Base-by-base conservation (phyloP, 2,888 invertebrate genomes). In the Oxytorus armatus region DNA sequence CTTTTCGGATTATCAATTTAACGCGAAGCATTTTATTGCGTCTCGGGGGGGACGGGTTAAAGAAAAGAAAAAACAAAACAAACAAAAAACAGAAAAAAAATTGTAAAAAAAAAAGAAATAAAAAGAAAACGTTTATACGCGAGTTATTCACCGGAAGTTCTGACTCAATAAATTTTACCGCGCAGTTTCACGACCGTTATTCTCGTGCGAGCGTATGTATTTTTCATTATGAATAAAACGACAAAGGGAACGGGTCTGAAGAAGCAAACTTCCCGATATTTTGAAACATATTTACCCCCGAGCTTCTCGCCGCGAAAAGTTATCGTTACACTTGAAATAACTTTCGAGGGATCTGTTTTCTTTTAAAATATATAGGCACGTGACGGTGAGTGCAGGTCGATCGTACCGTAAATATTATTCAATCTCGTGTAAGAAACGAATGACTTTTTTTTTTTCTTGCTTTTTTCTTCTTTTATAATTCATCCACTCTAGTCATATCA, bases 401-500 rank as follows among this genome's bases (percentile, higher is more conserved):
- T 33, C 23, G 23, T 47, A 33, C 18, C n/a, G 69, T 65, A 70
- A 79, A 75, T 70, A 75, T 79, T 75, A 59, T 79, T 70, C 57
- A 8, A 25, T 11, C 55, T 51, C 14, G 47, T 57, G 53, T 65
- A 51, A 63, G 49, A 53, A 55, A 66, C 53, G 55, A 63, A 74
- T 11, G 74, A 33, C 25, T 39, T 44, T 63, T 70, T 36, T 44
- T 53, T 16, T n/a, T 16, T 33, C 8, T 57, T 18, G 11, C 33
- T 36, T 44, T 74, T 25, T 33, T 55, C 29, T 44, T 23, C 53
- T 33, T 59, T 42, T 69, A 18, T 49, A 49, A 49, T 59, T 25
- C 47, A 29, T 16, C 39, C 53, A 53, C 63, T 29, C 53, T 53
- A 2, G 44, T 44, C 18, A 33, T 74, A 66, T 74, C 23, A 16